Percentiles rank a stretch among this genome's conserved stretches.
Evolutionary conservation across 2,888 invertebrate genomes (phyloP).

Genomic region (Acanthacorydalis orientalis): DNA sequence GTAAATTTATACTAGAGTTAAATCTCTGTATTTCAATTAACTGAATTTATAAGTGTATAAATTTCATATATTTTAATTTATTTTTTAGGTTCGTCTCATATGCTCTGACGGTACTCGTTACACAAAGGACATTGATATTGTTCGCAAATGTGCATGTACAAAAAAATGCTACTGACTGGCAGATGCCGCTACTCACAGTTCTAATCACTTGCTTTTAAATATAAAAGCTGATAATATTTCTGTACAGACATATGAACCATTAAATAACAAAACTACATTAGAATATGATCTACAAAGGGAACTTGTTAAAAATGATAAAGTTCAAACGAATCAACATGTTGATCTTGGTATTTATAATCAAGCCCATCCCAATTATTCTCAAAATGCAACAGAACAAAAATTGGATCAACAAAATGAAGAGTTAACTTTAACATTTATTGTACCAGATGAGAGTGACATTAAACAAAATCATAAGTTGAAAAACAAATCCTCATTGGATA

Average conservation of each 20-base stretch:
- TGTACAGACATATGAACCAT: not conserved
- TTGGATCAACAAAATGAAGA: not conserved
- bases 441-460: not conserved
- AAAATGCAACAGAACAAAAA: no score
- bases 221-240: not conserved
- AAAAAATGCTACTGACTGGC: conserved; percentile 72
- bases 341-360: no score
- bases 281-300: conserved; percentile 6
- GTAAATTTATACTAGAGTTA: no score
- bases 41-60: not conserved
- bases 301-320: conserved; percentile 5
- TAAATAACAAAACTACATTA: conserved; percentile 5
- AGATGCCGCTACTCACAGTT: conserved; percentile 39
- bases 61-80: conserved; percentile 3
- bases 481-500: not conserved
- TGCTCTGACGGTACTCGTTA: conserved; percentile 86
- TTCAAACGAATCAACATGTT: conserved; percentile 2
- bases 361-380: no score
- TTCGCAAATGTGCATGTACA: conserved; percentile 90
- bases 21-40: conserved; percentile 9
- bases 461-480: conserved; percentile 3
- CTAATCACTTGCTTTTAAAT: conserved; percentile 11
- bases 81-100: conserved; percentile 61
- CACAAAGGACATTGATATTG: conserved; percentile 91
- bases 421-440: conserved; percentile 4